Base-by-base conservation (phyloP, 1,140 invertebrate species). In the Dinothrombium tinctorium region DNA sequence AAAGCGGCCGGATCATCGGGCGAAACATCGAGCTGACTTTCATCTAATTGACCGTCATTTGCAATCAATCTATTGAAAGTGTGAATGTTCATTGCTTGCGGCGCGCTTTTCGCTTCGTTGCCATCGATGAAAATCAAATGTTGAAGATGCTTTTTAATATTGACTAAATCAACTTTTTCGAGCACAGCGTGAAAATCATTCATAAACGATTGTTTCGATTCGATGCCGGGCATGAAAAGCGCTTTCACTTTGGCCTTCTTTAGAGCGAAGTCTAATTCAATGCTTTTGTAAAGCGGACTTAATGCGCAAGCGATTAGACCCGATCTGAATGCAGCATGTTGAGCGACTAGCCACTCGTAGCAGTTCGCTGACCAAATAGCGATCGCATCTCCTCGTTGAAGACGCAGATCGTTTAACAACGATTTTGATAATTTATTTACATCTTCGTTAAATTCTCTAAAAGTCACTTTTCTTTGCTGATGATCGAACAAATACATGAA, bases 281-380 rank as follows among this genome's bases (percentile, higher is more conserved):
- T 7, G 23, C 12, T 9, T 25, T 42, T 48, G 31, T 48, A 46
- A 26, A 36, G 37, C 14, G 46, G 46, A 40, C 46, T 48, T 21
- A 48, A 20, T n/a, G 46, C 40, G 21, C 23, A 39, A 2, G 41
- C 33, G 31, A 47, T 23, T 21, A 29, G 31, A 1, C 46, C 46
- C 11, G 46, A 7, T 11, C 17, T 9, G 17, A 29, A 17, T 11
- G 45, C 48, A 20, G 46, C 46, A 15, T 35, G 37, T 38, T 47
- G 46, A 11, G 37, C 26, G 9, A 19, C 6, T 17, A 42, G 22
- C 42, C 43, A 47, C 15, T 36, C 28, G 19, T 48, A 41, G 11
- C 29, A 31, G 21, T 47, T 47, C 21, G 29, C 41, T 19, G 47
- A 36, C 39, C 42, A 47, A 14, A 47, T 17, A n/a, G 38, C 46